Evolutionary conservation across 2,888 invertebrate genomes (phyloP), one percentile per base, ranked within the genome.

Genomic region (Helicoverpa assulta): DNA sequence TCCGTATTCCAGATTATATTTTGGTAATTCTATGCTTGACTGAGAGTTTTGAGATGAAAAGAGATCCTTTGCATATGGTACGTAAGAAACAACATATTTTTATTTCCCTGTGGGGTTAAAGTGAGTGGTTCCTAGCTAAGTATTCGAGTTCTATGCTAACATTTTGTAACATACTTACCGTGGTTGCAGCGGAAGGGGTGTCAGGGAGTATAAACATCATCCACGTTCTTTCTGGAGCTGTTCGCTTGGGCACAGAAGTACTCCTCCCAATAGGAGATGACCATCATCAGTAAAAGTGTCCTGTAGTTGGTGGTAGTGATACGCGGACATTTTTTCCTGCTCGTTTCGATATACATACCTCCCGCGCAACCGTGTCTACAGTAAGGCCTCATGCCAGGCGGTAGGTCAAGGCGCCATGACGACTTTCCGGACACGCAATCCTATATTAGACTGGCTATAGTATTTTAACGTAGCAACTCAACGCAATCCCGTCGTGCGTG

Each of bases 401-500:
- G 6, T 33, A 33, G 33, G 7, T 33, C 8, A 40, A 14, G 2
- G 4, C 40, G 2, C 40, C 14, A 14, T 40, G 4, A 4, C 12
- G 14, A 1, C 40, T 12, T 5, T 40, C 14, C 12, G 40, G 40
- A 4, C 40, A 40, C 40, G 3, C 40, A 40, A 4, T 12, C 12
- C 10, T 33, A 8, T 8, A 33, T 8, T 33, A 33, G 33, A 1
- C 10, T 33, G 33, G 8, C 33, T 4, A 2, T 10, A 73, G 73
- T 76, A 79, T 73, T 81, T 76, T 33, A 55, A 47, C 33, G 21
- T 90, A 89, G 90, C 88, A 87, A 89, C 86, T 88, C 86, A 77
- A 67, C 76, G 78, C 83, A 73, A 86, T 85, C 83, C 85, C 83
- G 87, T 81, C 89, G 88, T 91, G 91, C 89, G 89, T 91, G 86